Base-by-base conservation (phyloP, 2,113 vertebrate species). In the Hassar affinis region DNA sequence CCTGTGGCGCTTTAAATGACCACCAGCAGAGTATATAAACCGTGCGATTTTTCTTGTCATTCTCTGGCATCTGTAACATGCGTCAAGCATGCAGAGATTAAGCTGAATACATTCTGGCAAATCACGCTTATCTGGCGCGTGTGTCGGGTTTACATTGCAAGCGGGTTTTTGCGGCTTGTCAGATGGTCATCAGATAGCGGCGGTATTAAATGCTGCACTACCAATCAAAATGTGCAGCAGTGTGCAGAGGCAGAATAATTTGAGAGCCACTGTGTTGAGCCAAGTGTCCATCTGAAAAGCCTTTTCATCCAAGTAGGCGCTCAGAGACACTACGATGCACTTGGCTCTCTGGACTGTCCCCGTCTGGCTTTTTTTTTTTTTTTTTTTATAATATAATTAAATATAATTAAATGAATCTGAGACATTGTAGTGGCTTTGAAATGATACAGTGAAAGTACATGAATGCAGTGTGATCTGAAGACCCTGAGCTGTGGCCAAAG, bases 371-470 rank as follows among this genome's bases (percentile, higher is more conserved):
- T 35, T 47, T 64, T 33, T 59, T 27, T 59, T 10, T 56, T n/a
- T 61, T 69, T 20, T n/a, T n/a, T n/a, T n/a, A n/a, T n/a, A n/a
- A n/a, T n/a, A n/a, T n/a, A n/a, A n/a, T n/a, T 3, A 87, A 71
- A 89, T 51, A 76, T 87, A 87, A 86, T 82, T 30, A 89, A 89
- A 88, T 71, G 61, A 88, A 68, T 84, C 71, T 52, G 64, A 82
- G 89, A 81, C 71, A 71, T 61, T 38, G 22, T 78, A 86, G 80
- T 45, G 22, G 69, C 66, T 69, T 62, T 80, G 84, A 76, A 89
- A 90, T 89, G 77, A 89, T 89, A 86, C 78, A 88, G 82, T 35
- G 79, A 79, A 83, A 87, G 87, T 51, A 51, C n/a, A 52, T 49
- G 57, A 35, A 79, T 84, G 52, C 78, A 72, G 74, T 86, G 81